Percentiles rank a stretch among this genome's conserved stretches.
These are phyloP conservation scores for Natrix natrix DNA, from an alignment of 2,797 vertebrate genomes.

Conservation along the genomic window DNA sequence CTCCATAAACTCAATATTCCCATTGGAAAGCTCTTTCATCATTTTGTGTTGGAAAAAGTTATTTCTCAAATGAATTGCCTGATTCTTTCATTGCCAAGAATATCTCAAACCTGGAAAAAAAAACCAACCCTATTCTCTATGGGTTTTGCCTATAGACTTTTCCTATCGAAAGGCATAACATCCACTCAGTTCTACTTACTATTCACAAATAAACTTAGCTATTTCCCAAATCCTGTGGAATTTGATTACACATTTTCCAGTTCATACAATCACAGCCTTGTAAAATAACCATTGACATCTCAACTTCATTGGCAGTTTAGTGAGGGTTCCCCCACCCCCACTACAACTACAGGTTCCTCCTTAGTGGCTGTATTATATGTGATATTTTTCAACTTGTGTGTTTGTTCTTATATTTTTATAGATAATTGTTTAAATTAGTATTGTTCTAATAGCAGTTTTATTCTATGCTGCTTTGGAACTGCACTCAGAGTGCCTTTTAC, in stretches of 20 bases:
- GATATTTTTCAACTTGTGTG: neutral
- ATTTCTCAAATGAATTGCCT: neutral
- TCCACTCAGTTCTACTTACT: neutral
- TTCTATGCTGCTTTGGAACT: neutral
- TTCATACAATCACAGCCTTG: neutral
- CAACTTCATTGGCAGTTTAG: neutral
- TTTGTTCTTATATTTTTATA: neutral
- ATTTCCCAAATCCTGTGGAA: neutral
- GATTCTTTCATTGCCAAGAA: neutral
- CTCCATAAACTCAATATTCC: neutral
- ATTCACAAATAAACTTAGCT: neutral
- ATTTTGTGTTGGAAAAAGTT: neutral
- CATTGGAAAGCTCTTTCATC: neutral
- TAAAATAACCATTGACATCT: neutral
- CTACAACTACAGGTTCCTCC: neutral
- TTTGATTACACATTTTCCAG: neutral
- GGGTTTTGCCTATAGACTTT: neutral
- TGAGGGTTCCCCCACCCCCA: fast-evolving
- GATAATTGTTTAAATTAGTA: neutral
- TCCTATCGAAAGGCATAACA: neutral
- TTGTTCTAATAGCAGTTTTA: neutral
- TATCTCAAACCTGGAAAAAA: neutral
- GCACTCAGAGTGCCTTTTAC: neutral
- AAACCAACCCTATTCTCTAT: neutral
- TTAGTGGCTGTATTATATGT: neutral